Conservation (phyloP, 2,797 vertebrate genomes). For the Enteromius viviparus region DNA sequence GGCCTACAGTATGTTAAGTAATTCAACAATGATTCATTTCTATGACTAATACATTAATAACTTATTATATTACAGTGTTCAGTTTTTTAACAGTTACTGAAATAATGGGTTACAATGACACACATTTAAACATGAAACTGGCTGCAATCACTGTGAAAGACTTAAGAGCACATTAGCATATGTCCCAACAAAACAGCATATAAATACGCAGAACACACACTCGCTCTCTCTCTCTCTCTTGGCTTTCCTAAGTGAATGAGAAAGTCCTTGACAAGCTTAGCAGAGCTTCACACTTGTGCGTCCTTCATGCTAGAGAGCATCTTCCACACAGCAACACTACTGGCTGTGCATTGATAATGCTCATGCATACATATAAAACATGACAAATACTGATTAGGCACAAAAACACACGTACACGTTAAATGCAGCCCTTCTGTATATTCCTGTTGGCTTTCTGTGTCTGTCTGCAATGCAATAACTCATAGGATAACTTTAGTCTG, state of each 20-base stretch:
- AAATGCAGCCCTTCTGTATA: neutral
- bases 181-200: neutral
- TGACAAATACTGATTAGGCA: neutral
- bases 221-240: neutral
- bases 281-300: conserved; percentile 19
- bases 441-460: neutral
- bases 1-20: neutral
- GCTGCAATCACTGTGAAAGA: neutral
- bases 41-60: neutral
- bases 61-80: neutral
- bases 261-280: conserved; percentile 33
- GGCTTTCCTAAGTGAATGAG: conserved; percentile 9
- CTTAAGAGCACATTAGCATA: conserved; percentile 8
- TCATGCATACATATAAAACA: neutral
- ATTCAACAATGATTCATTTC: neutral
- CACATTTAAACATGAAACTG: neutral
- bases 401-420: neutral
- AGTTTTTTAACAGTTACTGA: neutral
- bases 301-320: conserved; percentile 35
- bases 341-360: neutral
- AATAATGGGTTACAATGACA: conserved; percentile 4
- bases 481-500: neutral
- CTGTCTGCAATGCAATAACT: neutral
- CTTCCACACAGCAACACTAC: conserved; percentile 1
- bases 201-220: neutral